Evolutionary conservation across 2,797 vertebrate genomes (phyloP), one percentile per base, ranked within the genome.

Genomic region (Chrosomus eos): DNA sequence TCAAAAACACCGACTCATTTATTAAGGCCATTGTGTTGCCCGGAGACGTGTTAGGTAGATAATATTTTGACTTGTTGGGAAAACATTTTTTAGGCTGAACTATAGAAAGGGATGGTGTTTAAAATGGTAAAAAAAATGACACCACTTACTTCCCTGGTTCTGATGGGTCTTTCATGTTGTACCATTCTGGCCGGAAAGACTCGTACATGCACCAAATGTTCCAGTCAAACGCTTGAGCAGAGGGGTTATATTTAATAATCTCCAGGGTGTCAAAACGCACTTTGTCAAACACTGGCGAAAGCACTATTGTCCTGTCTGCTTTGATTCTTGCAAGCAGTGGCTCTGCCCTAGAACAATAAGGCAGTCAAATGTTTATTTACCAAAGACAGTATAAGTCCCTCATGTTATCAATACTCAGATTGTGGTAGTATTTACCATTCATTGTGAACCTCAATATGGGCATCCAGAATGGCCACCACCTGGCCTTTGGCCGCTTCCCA

Each of bases 381-480:
- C 6, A 40, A 60, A 72, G 10, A 31, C 2, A 45, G 1, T 2
- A 16, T 1, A 5, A 40, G 38, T 31, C 3, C 2, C 7, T 66
- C 53, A 55, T n/a, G 0, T 36, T 7, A 55, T 51, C 1, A 3
- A 33, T 14, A 40, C 5, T 6, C 33, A 38, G 3, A 40, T 23
- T 18, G 53, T 45, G 2, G 16, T 10, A 14, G 16, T 10, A 14
- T 82, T 82, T 86, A 88, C 95, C 94, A 95, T 76, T 91, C 89
- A 33, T 89, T 81, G 26, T 94, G 90, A 64, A 96, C 96, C 90
- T 97, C 96, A 82, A 96, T 85, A 85, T 96, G 95, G 70, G 94
- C 94, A 31, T 97, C 96, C 88, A 96, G 88, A 88, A 97, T 95
- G 83, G 95, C 94, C 23, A 96, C 94, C 81, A 95, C 95, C 0